Evolutionary conservation across 1,140 invertebrate species (phyloP), one percentile per base, ranked within the genome.

Genomic region (Macrocentrus cingulum): DNA sequence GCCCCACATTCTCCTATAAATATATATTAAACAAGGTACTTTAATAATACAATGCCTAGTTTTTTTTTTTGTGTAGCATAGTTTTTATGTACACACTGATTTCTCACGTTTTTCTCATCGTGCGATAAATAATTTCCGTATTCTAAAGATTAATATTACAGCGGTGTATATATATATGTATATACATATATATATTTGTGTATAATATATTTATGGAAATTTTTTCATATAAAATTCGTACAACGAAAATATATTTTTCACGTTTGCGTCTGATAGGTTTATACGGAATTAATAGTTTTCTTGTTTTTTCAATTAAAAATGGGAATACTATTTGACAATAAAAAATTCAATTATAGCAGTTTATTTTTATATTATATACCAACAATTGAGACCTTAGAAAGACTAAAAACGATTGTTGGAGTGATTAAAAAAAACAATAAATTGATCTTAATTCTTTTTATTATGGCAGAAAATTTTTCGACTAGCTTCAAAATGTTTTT

Each of bases 31-130:
- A n/a, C n/a, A n/a, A n/a, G 19, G 39, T 32, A 46, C 13, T 34
- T 34, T 11, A 34, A 34, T 7, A 34, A 49, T 46, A 51, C 23
- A 25, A 9, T 49, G 68, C 65, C 66, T 67, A 75, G 74, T 75
- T 76, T 76, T 75, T 74, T 74, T 50, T 72, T 76, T 77, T 75
- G 73, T 69, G 66, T 68, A 64, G 74, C 72, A 69, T 71, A 68
- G 6, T 46, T 44, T 44, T 44, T 19, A 29, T 29, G 25, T 29
- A 29, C 25, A 29, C 4, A 29, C 4, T 5, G 9, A 5, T 4
- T 9, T 4, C 25, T 29, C 25, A 29, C 25, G 9, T 9, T 9
- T 9, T 29, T 29, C 4, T 29, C 9, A 29, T 5, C n/a, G n/a
- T n/a, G n/a, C 4, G 9, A 9, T 29, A 9, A 9, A 29, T 29